Percentiles rank a stretch among this genome's conserved stretches.
phyloP scores from a whole-genome alignment of 2,113 vertebrate genomes.

The Gorsachius goisagi region DNA sequence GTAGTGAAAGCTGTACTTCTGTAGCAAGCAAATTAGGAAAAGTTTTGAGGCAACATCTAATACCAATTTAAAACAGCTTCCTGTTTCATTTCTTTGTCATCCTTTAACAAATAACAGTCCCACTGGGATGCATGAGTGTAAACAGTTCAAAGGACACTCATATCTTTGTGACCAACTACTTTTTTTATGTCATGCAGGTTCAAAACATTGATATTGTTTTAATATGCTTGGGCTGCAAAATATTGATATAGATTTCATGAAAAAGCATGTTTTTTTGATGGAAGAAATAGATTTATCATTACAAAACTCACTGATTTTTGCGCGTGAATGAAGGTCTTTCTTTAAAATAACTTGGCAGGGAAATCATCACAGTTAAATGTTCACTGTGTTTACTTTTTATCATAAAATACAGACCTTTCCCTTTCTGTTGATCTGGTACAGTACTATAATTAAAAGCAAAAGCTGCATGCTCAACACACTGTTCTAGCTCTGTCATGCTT shows the following conservation, averaged over 20 bases:
- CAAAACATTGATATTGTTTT: conserved; percentile 43
- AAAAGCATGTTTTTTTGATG: neutral
- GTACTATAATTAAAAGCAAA: conserved; percentile 14
- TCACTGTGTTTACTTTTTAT: neutral
- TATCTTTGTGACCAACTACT: conserved; percentile 43
- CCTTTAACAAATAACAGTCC: conserved; percentile 47
- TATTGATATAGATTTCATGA: neutral
- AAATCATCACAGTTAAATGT: neutral
- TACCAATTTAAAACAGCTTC: conserved; percentile 46
- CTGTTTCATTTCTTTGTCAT: conserved; percentile 63
- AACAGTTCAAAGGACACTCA: conserved; percentile 51
- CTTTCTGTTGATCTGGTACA: neutral
- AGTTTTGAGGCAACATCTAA: conserved; percentile 46
- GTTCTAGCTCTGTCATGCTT: neutral
- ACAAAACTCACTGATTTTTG: conserved; percentile 17
- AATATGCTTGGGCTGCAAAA: neutral
- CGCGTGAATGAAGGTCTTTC: neutral
- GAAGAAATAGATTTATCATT: conserved; percentile 2
- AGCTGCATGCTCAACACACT: neutral
- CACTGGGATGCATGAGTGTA: conserved; percentile 28
- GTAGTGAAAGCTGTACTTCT: conserved; percentile 43
- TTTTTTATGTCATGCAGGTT: conserved; percentile 22
- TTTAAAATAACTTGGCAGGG: neutral
- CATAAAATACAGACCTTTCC: conserved; percentile 3
- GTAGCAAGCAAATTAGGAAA: conserved; percentile 53